A percentile compares a stretch with the other conserved stretches of the same genome.
phyloP scores from a whole-genome alignment of 2,113 vertebrate species.

The Cebus imitator region DNA sequence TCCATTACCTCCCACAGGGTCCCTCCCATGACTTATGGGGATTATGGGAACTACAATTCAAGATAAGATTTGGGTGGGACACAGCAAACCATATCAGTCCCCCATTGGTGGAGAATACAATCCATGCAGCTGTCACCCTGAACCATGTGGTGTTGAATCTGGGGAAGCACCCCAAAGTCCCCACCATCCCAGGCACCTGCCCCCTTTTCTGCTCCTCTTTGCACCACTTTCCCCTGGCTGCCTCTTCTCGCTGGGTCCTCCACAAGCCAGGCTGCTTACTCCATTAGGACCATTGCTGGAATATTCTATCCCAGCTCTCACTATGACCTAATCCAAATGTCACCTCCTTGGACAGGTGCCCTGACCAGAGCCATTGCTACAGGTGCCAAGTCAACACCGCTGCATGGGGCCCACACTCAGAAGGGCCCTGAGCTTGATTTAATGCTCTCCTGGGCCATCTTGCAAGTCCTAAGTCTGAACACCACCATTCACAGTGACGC shows the following conservation, averaged over 20 bases:
- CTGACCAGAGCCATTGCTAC: rapidly evolving
- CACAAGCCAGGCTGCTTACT: background rate
- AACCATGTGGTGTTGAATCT: rapidly evolving
- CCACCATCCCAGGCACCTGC: rapidly evolving
- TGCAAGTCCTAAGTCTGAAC: background rate
- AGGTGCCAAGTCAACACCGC: rapidly evolving
- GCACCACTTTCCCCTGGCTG: rapidly evolving
- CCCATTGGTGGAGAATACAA: too few relatives aligned
- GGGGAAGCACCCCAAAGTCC: background rate
- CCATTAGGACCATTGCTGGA: background rate
- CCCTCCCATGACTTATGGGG: too few relatives aligned
- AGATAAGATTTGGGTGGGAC: too few relatives aligned
- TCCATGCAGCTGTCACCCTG: background rate
- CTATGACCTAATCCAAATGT: background rate
- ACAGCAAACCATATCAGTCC: too few relatives aligned
- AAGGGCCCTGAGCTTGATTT: background rate
- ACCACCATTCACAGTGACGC: background rate
- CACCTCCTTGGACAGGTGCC: background rate
- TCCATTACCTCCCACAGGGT: too few relatives aligned
- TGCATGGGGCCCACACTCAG: rapidly evolving
- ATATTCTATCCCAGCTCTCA: too few relatives aligned
- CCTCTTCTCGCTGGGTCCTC: too few relatives aligned
- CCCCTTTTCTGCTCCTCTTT: too few relatives aligned
- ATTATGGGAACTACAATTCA: too few relatives aligned
- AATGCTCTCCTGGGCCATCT: background rate